phyloP scores from a whole-genome alignment of 2,888 invertebrate genomes.

The Cistogaster globosa region DNA sequence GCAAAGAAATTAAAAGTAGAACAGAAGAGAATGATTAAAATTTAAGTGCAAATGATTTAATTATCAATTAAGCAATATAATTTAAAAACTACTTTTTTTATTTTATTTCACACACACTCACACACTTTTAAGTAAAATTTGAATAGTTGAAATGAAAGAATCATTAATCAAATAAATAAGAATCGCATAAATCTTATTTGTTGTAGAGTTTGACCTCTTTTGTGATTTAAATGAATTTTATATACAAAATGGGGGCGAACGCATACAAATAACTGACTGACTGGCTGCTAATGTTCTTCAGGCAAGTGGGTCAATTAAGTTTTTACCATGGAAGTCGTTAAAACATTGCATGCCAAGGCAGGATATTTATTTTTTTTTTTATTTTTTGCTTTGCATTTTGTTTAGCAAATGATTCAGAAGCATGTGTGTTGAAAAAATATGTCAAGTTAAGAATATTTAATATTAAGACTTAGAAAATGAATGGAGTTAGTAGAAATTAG shows the following conservation, averaged over 20 bases:
- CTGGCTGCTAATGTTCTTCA: constrained; percentile 49
- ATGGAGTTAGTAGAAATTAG: no score
- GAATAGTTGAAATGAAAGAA: not conserved
- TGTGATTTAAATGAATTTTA: not conserved
- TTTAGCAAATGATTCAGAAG: no score
- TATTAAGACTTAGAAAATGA: no score
- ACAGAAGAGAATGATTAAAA: not conserved
- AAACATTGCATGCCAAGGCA: constrained; percentile 54
- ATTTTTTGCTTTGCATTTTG: no score
- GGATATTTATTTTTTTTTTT: constrained; percentile 10
- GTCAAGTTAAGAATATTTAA: no score
- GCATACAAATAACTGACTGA: no score
- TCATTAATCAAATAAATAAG: not conserved
- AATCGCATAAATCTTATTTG: constrained; percentile 10
- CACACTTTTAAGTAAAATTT: not conserved
- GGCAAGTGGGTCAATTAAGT: constrained; percentile 62
- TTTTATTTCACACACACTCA: not conserved
- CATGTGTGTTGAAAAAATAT: no score
- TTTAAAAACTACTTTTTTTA: constrained; percentile 18
- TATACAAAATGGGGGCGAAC: not conserved
- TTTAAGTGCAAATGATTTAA: constrained; percentile 11
- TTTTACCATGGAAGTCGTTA: constrained; percentile 48
- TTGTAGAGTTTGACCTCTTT: constrained; percentile 48
- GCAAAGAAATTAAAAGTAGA: constrained; percentile 41
- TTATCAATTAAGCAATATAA: constrained; percentile 48